Percentiles rank a stretch among this genome's conserved stretches.
Evolutionary conservation across 2,888 invertebrate genomes (phyloP).

Genomic region (Dryobota labecula): DNA sequence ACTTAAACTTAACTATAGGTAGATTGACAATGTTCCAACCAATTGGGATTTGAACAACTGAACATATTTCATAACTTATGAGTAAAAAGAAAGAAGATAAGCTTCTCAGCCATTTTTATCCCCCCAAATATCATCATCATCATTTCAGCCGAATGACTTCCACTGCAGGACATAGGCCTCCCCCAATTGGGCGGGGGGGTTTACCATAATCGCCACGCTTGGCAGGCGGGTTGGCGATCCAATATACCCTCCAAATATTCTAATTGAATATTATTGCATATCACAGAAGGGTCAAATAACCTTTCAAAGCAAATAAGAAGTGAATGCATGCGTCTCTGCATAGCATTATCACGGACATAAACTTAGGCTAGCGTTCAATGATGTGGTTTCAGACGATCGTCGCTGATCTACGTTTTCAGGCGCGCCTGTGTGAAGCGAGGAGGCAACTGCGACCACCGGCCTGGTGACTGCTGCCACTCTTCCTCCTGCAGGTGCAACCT

Average conservation of each 20-base stretch:
- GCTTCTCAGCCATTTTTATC: not conserved
- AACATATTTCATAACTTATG: not conserved
- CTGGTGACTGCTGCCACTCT: constrained; percentile 96
- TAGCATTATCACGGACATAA: constrained; percentile 67
- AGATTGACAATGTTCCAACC: not conserved
- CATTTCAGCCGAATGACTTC: too few relatives aligned
- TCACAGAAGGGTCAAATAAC: not conserved
- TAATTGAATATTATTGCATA: not conserved
- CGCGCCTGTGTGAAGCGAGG: constrained; percentile 95
- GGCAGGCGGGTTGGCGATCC: too few relatives aligned
- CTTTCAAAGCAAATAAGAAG: not conserved
- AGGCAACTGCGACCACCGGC: constrained; percentile 96
- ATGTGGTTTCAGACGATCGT: constrained; percentile 95
- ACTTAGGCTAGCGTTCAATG: constrained; percentile 87
- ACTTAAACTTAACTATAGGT: not conserved
- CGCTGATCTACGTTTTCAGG: constrained; percentile 96
- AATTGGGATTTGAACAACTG: constrained; percentile 1
- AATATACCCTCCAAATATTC: not conserved
- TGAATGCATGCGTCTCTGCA: constrained; percentile 59
- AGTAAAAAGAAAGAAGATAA: not conserved
- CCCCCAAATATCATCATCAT: too few relatives aligned
- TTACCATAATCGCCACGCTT: too few relatives aligned
- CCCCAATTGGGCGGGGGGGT: too few relatives aligned
- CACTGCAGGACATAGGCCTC: too few relatives aligned
- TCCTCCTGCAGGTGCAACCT: constrained; percentile 96